Base-by-base conservation (phyloP, 2,888 invertebrate genomes). In the Drosophila neotestacea region DNA sequence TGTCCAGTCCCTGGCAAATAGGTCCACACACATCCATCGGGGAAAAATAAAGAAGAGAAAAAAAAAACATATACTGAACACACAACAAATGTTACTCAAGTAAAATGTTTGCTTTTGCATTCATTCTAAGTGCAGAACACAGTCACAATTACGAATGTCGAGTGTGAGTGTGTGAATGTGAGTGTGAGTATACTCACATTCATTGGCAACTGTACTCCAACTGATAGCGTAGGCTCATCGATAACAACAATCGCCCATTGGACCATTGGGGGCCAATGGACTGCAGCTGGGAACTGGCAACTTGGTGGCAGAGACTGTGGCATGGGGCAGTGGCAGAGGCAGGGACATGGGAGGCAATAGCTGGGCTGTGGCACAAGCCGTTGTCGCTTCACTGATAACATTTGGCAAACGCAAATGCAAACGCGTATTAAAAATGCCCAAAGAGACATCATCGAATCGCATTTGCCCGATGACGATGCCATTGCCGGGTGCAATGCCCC, bases 361-460 rank as follows among this genome's bases (percentile, higher is more conserved):
- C 30, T 73, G 59, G 59, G 52, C 63, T 66, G 63, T 76, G 78
- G 61, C 59, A 55, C 78, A 73, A 63, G 64, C 77, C 75, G 70
- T 64, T 54, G 81, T 68, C 74, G 59, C 52, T 73, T 52, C 67
- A 76, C 81, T 84, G 84, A 85, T 85, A 85, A 85, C 90, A 86
- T 82, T 85, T 88, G 84, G 83, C 90, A 86, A 78, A 78, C 65
- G 78, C 81, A 81, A 86, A 82, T 74, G 87, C 81, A 76, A 76
- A 70, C 85, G 83, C 88, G 88, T 85, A 89, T 88, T 88, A 82
- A 88, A 88, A 88, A 88, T 89, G 84, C 90, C 85, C 85, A 84
- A 89, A 88, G 87, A 77, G 76, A 62, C 85, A 81, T 84, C 82
- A 78, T 65, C 66, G 70, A 70, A 63, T 73, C 61, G 69, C 69